Base-by-base conservation (phyloP, 2,113 vertebrate genomes). In the Corydoras sp. region DNA sequence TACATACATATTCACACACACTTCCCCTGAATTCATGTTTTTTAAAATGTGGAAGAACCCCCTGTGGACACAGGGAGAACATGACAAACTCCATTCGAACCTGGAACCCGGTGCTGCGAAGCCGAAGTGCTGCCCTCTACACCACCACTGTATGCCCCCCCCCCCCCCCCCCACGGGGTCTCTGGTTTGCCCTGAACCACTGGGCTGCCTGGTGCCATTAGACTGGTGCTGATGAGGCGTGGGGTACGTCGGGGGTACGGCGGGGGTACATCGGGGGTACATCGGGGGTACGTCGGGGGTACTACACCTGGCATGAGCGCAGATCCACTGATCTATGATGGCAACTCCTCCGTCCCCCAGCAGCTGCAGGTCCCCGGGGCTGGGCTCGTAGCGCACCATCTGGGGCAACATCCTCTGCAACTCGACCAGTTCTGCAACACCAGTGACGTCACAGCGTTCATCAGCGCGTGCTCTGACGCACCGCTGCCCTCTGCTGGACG, bases 271-370 rank as follows among this genome's bases (percentile, higher is more conserved):
- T n/a, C n/a, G n/a, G 2, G 2, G 18, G 18, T 24, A 24, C 18
- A 2, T 1, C 5, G 10, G 54, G 8, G 54, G 54, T 73, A 35
- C 56, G 35, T 14, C 5, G 60, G 43, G 53, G 68, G 58, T 9
- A n/a, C 3, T 0, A 15, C 85, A 97, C 96, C 95, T 94, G 29
- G 95, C 93, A 35, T 98, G 97, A 0, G 94, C 84, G 2, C 97
- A 99, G 81, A 99, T 92, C 97, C 96, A 99, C 83, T 99, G 97
- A 80, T 99, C 97, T 70, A 98, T 93, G 69, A 98, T 93, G 4
- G 97, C 97, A 18, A 96, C 83, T 0, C 95, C 96, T 10, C 97
- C 97, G 2, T 99, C 97, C 75, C 92, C 94, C 74, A 92, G 91
- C 15, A 95, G 88, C 60, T 93, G 90, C 70, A 98, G 83, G 74